Percentiles rank a stretch among this genome's conserved stretches.
phyloP scores from a whole-genome alignment of 2,797 vertebrate species.

The Oceanodroma leucorhoa region DNA sequence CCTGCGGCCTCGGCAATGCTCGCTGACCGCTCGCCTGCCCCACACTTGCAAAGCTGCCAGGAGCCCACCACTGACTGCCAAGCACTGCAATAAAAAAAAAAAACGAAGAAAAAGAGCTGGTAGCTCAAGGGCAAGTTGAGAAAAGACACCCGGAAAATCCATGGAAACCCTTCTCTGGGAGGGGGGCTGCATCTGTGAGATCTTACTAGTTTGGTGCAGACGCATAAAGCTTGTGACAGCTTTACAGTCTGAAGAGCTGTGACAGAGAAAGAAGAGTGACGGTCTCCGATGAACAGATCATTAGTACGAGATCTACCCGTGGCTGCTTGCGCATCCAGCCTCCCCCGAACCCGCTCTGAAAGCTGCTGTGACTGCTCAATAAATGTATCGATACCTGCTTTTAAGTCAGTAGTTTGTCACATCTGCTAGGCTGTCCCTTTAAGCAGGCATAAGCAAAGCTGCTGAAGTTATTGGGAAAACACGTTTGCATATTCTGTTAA shows the following conservation, averaged over 20 bases:
- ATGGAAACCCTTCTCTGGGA: not conserved
- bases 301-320: not conserved
- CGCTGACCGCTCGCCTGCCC: not conserved
- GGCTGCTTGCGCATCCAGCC: not conserved
- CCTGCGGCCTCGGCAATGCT: fast-evolving
- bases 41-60: not conserved
- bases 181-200: not conserved
- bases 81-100: not conserved
- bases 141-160: not conserved
- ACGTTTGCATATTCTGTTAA: not conserved
- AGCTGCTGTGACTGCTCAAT: not conserved
- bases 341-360: not conserved
- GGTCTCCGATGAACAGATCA: not conserved
- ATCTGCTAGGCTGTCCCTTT: not conserved
- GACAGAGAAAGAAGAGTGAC: not conserved
- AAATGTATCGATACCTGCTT: not conserved
- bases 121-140: not conserved
- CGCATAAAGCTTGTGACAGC: not conserved
- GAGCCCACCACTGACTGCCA: not conserved
- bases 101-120: not conserved
- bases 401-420: not conserved
- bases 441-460: not conserved
- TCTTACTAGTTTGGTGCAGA: not conserved
- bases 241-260: not conserved
- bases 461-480: not conserved